phyloP scores from a whole-genome alignment of 2,797 vertebrate genomes.

The Vespertilio murinus region DNA sequence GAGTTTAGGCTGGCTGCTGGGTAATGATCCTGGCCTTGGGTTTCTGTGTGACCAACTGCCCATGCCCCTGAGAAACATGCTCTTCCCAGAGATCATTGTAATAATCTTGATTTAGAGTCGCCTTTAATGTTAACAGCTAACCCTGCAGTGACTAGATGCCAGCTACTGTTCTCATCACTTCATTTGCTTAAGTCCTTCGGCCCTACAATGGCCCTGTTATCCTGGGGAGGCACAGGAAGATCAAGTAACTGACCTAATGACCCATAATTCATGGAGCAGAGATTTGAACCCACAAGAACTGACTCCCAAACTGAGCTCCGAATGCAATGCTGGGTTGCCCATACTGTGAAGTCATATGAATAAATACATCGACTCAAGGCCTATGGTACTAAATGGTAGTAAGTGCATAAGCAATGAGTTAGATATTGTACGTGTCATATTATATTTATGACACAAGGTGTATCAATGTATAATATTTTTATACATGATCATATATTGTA shows the following conservation, averaged over 20 bases:
- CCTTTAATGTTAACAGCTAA: not conserved
- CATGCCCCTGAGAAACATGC: not conserved
- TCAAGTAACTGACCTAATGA: not conserved
- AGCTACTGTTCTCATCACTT: not conserved
- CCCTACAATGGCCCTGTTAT: not conserved
- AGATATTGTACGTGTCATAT: not conserved
- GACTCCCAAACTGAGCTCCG: not conserved
- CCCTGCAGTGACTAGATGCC: fast-evolving
- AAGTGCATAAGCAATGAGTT: not conserved
- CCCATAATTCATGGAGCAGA: not conserved
- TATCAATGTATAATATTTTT: not conserved
- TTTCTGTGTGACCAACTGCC: not conserved
- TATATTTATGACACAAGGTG: not conserved
- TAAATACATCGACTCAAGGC: not conserved
- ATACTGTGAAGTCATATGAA: not conserved
- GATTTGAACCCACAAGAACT: not conserved
- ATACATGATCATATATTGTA: not conserved
- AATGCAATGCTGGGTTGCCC: fast-evolving
- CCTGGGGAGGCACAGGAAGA: not conserved
- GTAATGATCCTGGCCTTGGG: not conserved
- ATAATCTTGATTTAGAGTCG: not conserved
- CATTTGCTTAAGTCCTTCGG: not conserved
- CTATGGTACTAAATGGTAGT: not conserved
- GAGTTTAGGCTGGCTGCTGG: not conserved
- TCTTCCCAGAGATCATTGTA: not conserved